Base-by-base conservation (phyloP, 2,888 invertebrate genomes). In the Lypha dubia region DNA sequence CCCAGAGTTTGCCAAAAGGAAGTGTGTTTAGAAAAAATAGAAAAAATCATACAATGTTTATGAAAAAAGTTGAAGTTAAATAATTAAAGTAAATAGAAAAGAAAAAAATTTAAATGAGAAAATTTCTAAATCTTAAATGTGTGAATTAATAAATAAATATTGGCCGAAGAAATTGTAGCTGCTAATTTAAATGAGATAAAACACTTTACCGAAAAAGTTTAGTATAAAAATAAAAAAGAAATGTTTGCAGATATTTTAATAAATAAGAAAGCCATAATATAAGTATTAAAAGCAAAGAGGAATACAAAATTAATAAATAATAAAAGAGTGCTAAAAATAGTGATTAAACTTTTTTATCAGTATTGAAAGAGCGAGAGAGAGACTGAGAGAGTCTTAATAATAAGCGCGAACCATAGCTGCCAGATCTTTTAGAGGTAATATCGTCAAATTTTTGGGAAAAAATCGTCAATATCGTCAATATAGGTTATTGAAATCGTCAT, bases 21-120 rank as follows among this genome's bases (percentile, higher is more conserved):
- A 60, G 24, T 56, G 22, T 74, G 13, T 15, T 35, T 53, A 17
- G 35, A 46, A 49, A 75, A 76, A 49, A 51, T 35, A n/a, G 28
- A 22, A 28, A 80, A 49, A 74, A 46, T 17, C 3, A n/a, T 35
- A 44, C 51, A 44, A 51, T 41, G 60, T 70, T 49, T 51, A 22
- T 44, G 11, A 74, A 51, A 53, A 77, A 68, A 51, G 58, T 77
- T 77, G 49, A 68, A 17, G 60, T 77, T 68, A 60, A 77, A 68
- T 62, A 60, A 60, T 24, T 20, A 6, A 56, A 28, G 41, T 3
- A 38, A 56, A 38, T 58, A 28, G 17, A 8, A 28, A 7, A 35
- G 1, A 17, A 46, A 15, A 32, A 11, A 49, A 13, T 32, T n/a
- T 49, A 3, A 9, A 3, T 17, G 20, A 0, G 0, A 3, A 41